These are phyloP conservation scores for Argyra leucocephala DNA, from an alignment of 2,888 invertebrate species.

Conservation along the genomic window DNA sequence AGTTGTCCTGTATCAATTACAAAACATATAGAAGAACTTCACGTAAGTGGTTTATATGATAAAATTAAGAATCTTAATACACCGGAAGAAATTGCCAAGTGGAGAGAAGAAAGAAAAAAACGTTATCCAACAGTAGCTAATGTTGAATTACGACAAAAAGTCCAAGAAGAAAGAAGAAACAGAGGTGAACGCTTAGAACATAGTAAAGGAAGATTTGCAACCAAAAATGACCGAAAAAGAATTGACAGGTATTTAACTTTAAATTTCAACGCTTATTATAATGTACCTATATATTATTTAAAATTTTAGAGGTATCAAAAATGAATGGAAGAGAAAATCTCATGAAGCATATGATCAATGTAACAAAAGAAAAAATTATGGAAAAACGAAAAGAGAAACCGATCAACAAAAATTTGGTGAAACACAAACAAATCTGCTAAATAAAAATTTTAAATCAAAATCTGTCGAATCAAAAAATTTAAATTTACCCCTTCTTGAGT, in stretches of 20 bases:
- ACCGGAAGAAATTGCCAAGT: conserved; percentile 73
- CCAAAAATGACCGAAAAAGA: conserved; percentile 38
- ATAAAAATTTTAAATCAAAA: no score
- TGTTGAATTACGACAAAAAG: conserved; percentile 53
- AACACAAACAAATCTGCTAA: neutral
- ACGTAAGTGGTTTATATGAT: conserved; percentile 70
- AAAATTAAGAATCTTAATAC: conserved; percentile 65
- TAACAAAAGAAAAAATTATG: conserved; percentile 16
- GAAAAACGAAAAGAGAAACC: conserved; percentile 9
- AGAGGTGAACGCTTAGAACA: conserved; percentile 64
- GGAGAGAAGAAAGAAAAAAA: conserved; percentile 72
- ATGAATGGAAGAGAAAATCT: neutral
- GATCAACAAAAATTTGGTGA: neutral
- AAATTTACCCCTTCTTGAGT: no score
- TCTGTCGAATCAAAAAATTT: no score
- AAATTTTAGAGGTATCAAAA: neutral
- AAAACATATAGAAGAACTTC: conserved; percentile 73
- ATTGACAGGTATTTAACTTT: neutral
- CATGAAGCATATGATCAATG: conserved; percentile 15
- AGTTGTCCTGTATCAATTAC: conserved; percentile 71
- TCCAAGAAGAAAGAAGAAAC: conserved; percentile 55
- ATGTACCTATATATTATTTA: no score
- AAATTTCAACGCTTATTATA: no score
- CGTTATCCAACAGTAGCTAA: conserved; percentile 67
- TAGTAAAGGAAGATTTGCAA: conserved; percentile 42